A percentile compares a stretch with the other conserved stretches of the same genome.
phyloP scores from a whole-genome alignment of 2,797 vertebrate species.

The Nyctalus aviator region DNA sequence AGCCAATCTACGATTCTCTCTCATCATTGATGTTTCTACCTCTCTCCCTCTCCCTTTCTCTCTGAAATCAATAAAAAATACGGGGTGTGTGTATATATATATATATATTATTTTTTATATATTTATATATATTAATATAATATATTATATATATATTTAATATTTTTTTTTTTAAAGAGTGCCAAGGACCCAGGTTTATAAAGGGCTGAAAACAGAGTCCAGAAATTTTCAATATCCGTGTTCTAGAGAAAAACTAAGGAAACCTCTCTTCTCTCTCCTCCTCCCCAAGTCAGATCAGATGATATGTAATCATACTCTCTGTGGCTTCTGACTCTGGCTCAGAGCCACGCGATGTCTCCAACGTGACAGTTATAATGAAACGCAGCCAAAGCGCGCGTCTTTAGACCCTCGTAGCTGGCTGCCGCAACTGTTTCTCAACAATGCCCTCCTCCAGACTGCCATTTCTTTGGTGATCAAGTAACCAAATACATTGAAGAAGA shows the following conservation, averaged over 20 bases:
- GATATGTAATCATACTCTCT: background rate
- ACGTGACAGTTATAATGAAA: background rate
- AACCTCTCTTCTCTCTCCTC: background rate
- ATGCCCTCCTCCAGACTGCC: background rate
- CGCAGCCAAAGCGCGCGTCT: background rate
- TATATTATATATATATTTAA: too few relatives aligned
- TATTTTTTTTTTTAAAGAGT: background rate
- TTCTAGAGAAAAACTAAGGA: background rate
- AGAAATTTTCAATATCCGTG: background rate
- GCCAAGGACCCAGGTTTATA: background rate
- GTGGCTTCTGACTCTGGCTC: background rate
- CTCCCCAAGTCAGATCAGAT: background rate
- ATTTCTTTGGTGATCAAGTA: constrained; percentile 1
- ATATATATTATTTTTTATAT: too few relatives aligned
- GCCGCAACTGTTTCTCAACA: background rate
- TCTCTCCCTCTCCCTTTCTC: too few relatives aligned
- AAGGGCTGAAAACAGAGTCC: background rate
- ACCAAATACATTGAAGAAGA: constrained; percentile 53
- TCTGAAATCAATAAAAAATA: too few relatives aligned
- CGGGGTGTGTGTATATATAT: too few relatives aligned
- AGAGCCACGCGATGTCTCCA: background rate
- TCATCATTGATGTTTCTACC: too few relatives aligned
- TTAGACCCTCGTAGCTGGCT: background rate
- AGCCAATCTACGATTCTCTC: too few relatives aligned
- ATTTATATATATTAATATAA: too few relatives aligned